phyloP scores from a whole-genome alignment of 2,888 invertebrate genomes.

The Caenorhabditis sp. region DNA sequence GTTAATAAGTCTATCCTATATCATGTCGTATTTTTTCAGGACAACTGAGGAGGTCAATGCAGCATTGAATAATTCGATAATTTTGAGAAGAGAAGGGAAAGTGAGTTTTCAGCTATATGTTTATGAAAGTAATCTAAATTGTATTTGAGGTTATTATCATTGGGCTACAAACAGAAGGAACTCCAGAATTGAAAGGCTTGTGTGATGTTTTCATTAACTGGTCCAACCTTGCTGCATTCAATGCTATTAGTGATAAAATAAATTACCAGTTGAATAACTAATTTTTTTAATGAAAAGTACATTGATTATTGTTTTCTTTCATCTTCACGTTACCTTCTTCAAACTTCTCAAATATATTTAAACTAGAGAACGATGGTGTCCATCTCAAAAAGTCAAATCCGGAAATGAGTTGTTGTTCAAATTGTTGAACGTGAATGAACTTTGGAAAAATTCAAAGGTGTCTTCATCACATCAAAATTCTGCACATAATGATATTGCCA shows the following conservation, averaged over 20 bases:
- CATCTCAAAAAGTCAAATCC: no score
- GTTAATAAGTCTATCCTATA: not conserved
- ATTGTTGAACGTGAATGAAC: no score
- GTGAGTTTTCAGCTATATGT: slow-evolving; percentile 4
- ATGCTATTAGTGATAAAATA: slow-evolving; percentile 15
- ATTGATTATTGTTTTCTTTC: no score
- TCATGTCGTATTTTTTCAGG: slow-evolving; percentile 7
- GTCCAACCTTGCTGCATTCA: slow-evolving; percentile 9
- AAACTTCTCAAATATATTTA: no score
- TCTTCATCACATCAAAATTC: no score
- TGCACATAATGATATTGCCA: no score
- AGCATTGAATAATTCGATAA: slow-evolving; percentile 5
- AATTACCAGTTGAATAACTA: slow-evolving; percentile 16
- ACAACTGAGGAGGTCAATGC: slow-evolving; percentile 8
- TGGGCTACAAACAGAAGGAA: slow-evolving; percentile 6
- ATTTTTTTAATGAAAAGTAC: slow-evolving; percentile 12
- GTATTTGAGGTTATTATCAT: slow-evolving; percentile 34
- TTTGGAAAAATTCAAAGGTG: no score
- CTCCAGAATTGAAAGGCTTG: slow-evolving; percentile 3
- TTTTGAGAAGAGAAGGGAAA: slow-evolving; percentile 17
- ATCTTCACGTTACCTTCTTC: no score
- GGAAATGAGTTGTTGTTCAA: no score
- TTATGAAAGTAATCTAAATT: no score
- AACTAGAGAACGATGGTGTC: no score
- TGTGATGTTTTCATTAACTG: slow-evolving; percentile 22